Conservation (phyloP, 2,797 vertebrate species). For the Melanogrammus aeglefinus region DNA sequence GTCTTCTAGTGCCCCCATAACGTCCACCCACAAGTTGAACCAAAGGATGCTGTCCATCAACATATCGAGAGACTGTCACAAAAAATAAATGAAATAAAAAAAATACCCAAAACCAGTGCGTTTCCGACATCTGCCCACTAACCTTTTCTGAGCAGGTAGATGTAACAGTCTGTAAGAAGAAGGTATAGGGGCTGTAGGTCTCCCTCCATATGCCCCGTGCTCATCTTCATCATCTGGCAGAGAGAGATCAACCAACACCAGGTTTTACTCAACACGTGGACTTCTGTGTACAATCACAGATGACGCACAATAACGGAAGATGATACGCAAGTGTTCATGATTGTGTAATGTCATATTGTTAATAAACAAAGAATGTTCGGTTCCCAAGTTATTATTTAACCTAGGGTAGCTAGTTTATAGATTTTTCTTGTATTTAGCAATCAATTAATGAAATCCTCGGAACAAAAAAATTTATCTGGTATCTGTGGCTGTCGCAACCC, state of each 20-base stretch:
- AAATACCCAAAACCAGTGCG: not conserved
- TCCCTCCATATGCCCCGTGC: constrained; percentile 97
- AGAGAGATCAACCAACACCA: not conserved
- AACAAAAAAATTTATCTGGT: too few relatives aligned
- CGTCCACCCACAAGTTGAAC: not conserved
- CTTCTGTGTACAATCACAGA: not conserved
- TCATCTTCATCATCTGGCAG: constrained; percentile 93
- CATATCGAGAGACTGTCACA: not conserved
- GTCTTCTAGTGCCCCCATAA: not conserved
- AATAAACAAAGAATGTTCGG: too few relatives aligned
- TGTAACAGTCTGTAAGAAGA: constrained; percentile 91
- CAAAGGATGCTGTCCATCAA: not conserved
- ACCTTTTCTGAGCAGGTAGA: constrained; percentile 97
- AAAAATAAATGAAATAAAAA: not conserved
- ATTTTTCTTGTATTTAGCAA: too few relatives aligned
- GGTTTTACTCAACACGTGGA: not conserved
- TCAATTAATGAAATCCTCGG: too few relatives aligned
- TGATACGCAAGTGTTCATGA: not conserved
- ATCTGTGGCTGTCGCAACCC: too few relatives aligned
- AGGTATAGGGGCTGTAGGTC: constrained; percentile 92
- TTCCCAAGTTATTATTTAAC: too few relatives aligned
- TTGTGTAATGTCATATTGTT: not conserved
- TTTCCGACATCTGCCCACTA: constrained; percentile 12
- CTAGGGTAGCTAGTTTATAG: too few relatives aligned
- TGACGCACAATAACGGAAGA: not conserved